Conservation (phyloP, 2,113 vertebrate species). For the Coptodon rendalli region DNA sequence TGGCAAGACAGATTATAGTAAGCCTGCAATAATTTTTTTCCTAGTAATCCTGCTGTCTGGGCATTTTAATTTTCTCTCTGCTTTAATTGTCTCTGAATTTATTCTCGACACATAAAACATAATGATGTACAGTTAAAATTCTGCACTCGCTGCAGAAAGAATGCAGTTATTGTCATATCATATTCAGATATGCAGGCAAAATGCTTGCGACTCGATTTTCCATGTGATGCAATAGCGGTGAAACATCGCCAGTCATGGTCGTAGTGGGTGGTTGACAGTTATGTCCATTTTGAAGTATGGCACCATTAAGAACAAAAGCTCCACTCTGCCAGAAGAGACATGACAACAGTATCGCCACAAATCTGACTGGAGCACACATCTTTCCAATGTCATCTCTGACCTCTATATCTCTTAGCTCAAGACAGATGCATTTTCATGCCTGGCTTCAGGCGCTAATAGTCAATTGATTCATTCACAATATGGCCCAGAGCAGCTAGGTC, state of each 20-base stretch:
- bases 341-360: slow-evolving; percentile 36
- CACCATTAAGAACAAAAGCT: slow-evolving; percentile 61
- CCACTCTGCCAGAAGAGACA: slow-evolving; percentile 32
- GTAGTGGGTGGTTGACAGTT: slow-evolving; percentile 58
- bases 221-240: slow-evolving; percentile 45
- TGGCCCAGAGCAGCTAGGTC: slow-evolving; percentile 41
- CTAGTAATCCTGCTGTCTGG: background rate
- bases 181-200: slow-evolving; percentile 27
- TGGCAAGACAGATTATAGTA: background rate
- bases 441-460: slow-evolving; percentile 59
- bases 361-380: slow-evolving; percentile 40
- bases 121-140: background rate
- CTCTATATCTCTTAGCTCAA: slow-evolving; percentile 53
- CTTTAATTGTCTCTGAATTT: background rate
- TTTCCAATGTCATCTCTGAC: slow-evolving; percentile 56
- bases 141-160: background rate
- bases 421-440: slow-evolving; percentile 59
- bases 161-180: background rate
- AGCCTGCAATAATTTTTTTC: background rate
- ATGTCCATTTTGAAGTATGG: slow-evolving; percentile 59
- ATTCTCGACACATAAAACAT: background rate
- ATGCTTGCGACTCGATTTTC: slow-evolving; percentile 7
- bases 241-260: slow-evolving; percentile 31
- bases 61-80: background rate
- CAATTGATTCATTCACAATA: slow-evolving; percentile 65